Evolutionary conservation across 2,888 invertebrate species (phyloP).

Genomic region (Isoperla grammatica): DNA sequence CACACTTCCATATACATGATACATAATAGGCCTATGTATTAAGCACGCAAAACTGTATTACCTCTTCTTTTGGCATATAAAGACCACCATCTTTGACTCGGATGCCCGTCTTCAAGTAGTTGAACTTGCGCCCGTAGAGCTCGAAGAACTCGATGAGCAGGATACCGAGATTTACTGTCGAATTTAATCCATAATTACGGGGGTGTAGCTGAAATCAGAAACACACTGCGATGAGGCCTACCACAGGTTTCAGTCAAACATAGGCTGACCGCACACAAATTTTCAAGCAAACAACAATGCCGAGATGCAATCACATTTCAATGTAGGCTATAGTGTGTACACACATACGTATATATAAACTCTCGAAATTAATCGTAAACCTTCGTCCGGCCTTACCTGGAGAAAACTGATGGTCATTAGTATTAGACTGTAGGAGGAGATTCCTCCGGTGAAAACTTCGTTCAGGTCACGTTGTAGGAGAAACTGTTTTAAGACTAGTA

Average conservation of each 20-base stretch:
- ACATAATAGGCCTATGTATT: too few relatives aligned
- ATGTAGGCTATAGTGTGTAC: too few relatives aligned
- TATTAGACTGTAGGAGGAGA: slow-evolving; percentile 97
- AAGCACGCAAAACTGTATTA: slow-evolving; percentile 34
- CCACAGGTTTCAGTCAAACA: too few relatives aligned
- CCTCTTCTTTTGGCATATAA: slow-evolving; percentile 90
- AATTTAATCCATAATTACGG: slow-evolving; percentile 61
- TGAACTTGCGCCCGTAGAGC: slow-evolving; percentile 93
- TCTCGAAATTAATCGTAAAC: too few relatives aligned
- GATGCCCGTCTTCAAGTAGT: slow-evolving; percentile 91
- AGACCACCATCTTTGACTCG: slow-evolving; percentile 89
- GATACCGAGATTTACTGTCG: slow-evolving; percentile 78
- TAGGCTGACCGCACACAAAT: too few relatives aligned
- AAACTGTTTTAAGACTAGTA: slow-evolving; percentile 98
- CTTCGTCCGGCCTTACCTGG: slow-evolving; percentile 55
- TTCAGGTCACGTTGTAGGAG: slow-evolving; percentile 95
- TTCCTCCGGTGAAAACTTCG: slow-evolving; percentile 99
- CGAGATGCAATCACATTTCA: background rate
- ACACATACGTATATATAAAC: too few relatives aligned
- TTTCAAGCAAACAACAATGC: background rate
- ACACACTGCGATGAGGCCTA: background rate
- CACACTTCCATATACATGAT: too few relatives aligned
- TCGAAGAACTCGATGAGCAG: slow-evolving; percentile 96
- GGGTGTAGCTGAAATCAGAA: slow-evolving; percentile 69
- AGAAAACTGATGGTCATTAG: slow-evolving; percentile 98